Evolutionary conservation across 2,888 invertebrate genomes (phyloP).

Genomic region (Gymnosoma rotundatum): DNA sequence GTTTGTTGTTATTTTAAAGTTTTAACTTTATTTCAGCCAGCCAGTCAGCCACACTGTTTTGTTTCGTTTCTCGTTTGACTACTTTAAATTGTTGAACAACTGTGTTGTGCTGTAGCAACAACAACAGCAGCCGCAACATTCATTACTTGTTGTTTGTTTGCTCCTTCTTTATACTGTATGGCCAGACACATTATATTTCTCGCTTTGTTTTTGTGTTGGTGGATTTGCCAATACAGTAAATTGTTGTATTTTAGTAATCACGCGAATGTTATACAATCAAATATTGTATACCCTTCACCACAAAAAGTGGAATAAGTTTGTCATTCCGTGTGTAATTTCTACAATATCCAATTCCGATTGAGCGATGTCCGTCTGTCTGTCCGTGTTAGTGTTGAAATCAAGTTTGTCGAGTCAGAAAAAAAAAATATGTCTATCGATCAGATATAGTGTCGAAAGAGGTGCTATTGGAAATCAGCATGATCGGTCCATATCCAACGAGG

Average conservation of each 20-base stretch:
- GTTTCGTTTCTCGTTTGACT: slow-evolving; percentile 58
- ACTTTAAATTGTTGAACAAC: slow-evolving; percentile 64
- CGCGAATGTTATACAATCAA: slow-evolving; percentile 53
- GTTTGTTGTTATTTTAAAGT: slow-evolving; percentile 26
- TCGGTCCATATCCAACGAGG: too few relatives aligned
- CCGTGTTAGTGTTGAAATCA: too few relatives aligned
- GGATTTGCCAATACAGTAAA: slow-evolving; percentile 14
- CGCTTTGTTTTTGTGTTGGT: neutral
- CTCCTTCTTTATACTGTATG: neutral
- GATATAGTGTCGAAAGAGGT: too few relatives aligned
- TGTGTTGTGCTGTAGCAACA: slow-evolving; percentile 18
- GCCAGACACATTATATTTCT: slow-evolving; percentile 30
- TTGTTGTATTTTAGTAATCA: slow-evolving; percentile 54
- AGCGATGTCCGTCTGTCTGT: too few relatives aligned
- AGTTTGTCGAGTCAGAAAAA: too few relatives aligned
- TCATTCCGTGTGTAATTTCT: too few relatives aligned
- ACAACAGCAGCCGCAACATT: slow-evolving; percentile 1
- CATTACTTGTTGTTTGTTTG: slow-evolving; percentile 1
- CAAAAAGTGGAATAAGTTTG: too few relatives aligned
- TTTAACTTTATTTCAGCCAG: neutral
- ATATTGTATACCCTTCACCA: too few relatives aligned
- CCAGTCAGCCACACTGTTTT: too few relatives aligned
- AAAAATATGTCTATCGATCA: too few relatives aligned
- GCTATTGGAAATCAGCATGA: too few relatives aligned
- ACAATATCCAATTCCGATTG: too few relatives aligned